These are phyloP conservation scores for Adrianichthys oophorus DNA, from an alignment of 2,797 vertebrate species.

Conservation along the genomic window DNA sequence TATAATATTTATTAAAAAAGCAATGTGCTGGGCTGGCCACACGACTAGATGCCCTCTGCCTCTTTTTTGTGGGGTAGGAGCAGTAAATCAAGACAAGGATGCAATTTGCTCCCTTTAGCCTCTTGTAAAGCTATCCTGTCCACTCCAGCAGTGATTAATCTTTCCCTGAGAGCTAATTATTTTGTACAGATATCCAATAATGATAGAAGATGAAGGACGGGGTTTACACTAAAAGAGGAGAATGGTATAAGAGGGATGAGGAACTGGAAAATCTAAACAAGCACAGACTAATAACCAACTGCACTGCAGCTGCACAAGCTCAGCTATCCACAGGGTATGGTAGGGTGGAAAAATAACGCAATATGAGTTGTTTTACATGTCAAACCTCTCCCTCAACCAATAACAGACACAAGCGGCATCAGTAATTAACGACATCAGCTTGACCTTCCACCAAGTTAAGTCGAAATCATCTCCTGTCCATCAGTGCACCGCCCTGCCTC, in stretches of 20 bases:
- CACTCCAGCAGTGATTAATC: constrained; percentile 80
- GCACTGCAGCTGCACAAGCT: background rate
- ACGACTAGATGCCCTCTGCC: constrained; percentile 35
- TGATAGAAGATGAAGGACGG: constrained; percentile 77
- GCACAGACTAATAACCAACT: constrained; percentile 14
- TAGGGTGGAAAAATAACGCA: constrained; percentile 8
- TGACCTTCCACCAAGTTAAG: constrained; percentile 56
- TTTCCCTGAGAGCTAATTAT: constrained; percentile 85
- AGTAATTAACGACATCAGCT: constrained; percentile 76
- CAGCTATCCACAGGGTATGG: background rate
- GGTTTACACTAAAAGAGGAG: constrained; percentile 82
- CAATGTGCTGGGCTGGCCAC: constrained; percentile 43
- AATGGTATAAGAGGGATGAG: constrained; percentile 56
- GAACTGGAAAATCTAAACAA: constrained; percentile 25
- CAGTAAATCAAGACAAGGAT: constrained; percentile 79
- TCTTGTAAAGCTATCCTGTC: constrained; percentile 85
- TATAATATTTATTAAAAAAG: constrained; percentile 66
- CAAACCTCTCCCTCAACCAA: constrained; percentile 38
- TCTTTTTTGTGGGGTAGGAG: constrained; percentile 62
- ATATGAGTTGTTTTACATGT: constrained; percentile 6
- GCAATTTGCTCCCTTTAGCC: constrained; percentile 82
- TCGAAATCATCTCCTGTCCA: constrained; percentile 60
- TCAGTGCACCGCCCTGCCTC: constrained; percentile 34
- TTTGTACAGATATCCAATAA: constrained; percentile 87
- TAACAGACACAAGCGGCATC: constrained; percentile 60